These are phyloP conservation scores for Dicrostonyx torquatus DNA, from an alignment of 2,797 vertebrate species.

Conservation along the genomic window DNA sequence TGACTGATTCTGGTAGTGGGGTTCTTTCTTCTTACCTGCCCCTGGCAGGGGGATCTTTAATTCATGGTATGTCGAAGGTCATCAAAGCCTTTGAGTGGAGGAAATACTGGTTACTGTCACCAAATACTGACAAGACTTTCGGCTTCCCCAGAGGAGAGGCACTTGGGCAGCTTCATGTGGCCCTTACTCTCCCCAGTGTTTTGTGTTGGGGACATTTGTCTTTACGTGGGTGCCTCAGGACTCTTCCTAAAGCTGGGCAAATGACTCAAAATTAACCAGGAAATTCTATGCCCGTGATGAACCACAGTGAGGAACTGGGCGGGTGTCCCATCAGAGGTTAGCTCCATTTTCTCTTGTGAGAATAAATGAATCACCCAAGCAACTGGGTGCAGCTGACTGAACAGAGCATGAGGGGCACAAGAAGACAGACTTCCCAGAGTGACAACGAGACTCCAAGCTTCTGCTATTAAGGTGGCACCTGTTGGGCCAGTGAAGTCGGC, in stretches of 20 bases:
- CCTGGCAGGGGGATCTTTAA: not conserved
- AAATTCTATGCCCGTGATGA: not conserved
- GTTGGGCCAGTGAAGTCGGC: not conserved
- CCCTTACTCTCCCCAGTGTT: not conserved
- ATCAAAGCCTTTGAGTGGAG: not conserved
- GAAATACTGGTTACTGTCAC: accelerated
- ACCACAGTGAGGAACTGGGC: not conserved
- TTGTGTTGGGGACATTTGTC: not conserved
- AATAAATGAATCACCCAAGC: not conserved
- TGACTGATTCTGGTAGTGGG: accelerated
- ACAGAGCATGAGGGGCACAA: accelerated
- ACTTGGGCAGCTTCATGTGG: accelerated
- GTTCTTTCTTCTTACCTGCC: not conserved
- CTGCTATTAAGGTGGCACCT: not conserved
- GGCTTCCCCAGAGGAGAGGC: not conserved
- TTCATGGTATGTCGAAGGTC: accelerated
- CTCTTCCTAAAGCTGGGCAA: not conserved
- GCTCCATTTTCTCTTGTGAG: not conserved
- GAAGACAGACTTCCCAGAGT: not conserved
- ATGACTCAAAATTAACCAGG: not conserved
- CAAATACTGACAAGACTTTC: not conserved
- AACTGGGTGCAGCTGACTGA: not conserved
- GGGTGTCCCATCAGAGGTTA: not conserved
- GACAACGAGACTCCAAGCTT: not conserved
- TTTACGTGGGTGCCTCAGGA: not conserved